Evolutionary conservation across 2,888 invertebrate species (phyloP), one percentile per base, ranked within the genome.

Genomic region (Pyralis farinalis): DNA sequence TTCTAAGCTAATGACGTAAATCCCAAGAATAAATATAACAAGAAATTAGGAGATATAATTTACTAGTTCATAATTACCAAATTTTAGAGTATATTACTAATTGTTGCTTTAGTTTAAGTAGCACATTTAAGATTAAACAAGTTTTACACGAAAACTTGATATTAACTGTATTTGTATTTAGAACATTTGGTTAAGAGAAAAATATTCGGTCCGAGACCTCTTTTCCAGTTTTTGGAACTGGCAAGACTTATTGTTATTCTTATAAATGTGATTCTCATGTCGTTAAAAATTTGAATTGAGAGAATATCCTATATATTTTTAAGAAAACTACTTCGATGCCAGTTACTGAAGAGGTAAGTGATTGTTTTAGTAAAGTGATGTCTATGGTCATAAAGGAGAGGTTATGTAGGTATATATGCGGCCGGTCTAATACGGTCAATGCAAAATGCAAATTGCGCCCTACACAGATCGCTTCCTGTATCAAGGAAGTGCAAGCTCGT

Each of bases 371-470:
- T n/a, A 25, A 3, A 25, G 25, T 21, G 7, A 5, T 21, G 21
- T 16, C 25, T 25, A 7, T 3, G 4, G 16, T 2, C 1, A 25
- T 25, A 16, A 16, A 29, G 20, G 16, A 11, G 11, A 37, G 10
- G 16, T 21, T 10, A 8, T 21, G 30, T 37, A 36, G 30, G 25
- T 25, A 3, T 25, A 25, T 3, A 7, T 25, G 25, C 10, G 25
- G 22, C 5, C n/a, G n/a, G 9, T 31, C 30, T 30, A 30, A 30
- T 21, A 12, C 30, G 37, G 30, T 37, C 37, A 37, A 37, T 29
- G 36, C 29, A 29, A 36, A 37, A 37, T 37, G 37, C 37, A 37
- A 37, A 37, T 37, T 30, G 22, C 37, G 22, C 37, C 30, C 30
- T 37, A 30, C 30, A 30, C 29, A 36, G 20, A 36, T 29, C 16